These are phyloP conservation scores for Tenrec ecaudatus DNA, from an alignment of 2,113 vertebrate species.

Conservation along the genomic window DNA sequence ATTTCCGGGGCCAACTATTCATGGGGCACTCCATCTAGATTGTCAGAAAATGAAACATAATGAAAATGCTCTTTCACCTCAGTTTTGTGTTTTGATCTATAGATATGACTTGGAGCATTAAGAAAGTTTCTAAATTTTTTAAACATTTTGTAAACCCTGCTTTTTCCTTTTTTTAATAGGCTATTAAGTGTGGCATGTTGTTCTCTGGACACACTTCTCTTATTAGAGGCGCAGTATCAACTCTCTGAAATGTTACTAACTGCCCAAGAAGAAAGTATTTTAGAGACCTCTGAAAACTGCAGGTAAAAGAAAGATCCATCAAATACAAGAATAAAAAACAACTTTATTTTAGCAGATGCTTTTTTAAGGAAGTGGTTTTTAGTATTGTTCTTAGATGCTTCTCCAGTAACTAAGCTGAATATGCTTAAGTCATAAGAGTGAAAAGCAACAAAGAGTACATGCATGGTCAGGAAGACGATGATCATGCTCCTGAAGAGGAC, in stretches of 20 bases:
- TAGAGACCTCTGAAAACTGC: slow-evolving; percentile 81
- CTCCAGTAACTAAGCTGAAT: background rate
- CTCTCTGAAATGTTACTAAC: slow-evolving; percentile 91
- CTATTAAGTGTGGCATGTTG: slow-evolving; percentile 94
- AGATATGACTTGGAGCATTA: background rate
- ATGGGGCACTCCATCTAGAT: no score
- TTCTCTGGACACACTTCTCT: slow-evolving; percentile 93
- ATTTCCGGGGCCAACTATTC: background rate
- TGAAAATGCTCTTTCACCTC: background rate
- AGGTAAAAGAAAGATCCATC: slow-evolving; percentile 83
- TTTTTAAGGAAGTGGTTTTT: background rate
- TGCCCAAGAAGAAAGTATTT: slow-evolving; percentile 91
- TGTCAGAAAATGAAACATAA: no score
- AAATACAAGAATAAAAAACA: background rate
- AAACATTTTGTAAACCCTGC: background rate
- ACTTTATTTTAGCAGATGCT: background rate
- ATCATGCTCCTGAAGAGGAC: background rate
- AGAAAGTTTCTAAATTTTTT: background rate
- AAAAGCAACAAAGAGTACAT: slow-evolving; percentile 29
- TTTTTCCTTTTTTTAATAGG: slow-evolving; percentile 83
- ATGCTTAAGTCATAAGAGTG: slow-evolving; percentile 20
- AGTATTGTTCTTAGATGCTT: background rate
- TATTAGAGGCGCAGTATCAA: slow-evolving; percentile 94
- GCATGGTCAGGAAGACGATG: background rate
- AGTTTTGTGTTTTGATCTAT: background rate